phyloP scores from a whole-genome alignment of 2,113 vertebrate genomes.

The Dasyprocta punctata region DNA sequence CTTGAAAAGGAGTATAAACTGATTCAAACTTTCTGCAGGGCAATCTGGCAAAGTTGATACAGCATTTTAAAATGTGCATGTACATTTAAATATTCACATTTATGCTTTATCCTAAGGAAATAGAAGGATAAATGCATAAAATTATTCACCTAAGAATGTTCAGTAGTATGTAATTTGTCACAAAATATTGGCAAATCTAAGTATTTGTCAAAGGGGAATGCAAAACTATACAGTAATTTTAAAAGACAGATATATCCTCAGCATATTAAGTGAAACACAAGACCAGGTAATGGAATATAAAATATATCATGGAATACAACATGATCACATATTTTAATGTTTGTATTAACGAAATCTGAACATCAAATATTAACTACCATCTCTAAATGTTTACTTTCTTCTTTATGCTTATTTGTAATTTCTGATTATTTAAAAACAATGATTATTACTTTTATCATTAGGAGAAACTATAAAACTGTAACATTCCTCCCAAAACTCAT shows the following conservation, averaged over 20 bases:
- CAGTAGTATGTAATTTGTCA: neutral
- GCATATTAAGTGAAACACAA: constrained; percentile 1
- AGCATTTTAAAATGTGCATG: constrained; percentile 46
- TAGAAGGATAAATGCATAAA: constrained; percentile 21
- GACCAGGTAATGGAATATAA: neutral
- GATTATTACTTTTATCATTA: neutral
- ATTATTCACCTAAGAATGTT: neutral
- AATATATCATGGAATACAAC: neutral
- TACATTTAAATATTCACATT: constrained; percentile 25
- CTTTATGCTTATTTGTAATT: constrained; percentile 6
- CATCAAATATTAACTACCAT: neutral
- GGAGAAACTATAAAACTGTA: constrained; percentile 8
- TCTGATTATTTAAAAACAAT: constrained; percentile 51
- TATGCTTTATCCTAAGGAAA: constrained; percentile 53
- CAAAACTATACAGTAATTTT: constrained; percentile 20
- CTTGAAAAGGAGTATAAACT: constrained; percentile 40
- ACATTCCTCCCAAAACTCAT: neutral
- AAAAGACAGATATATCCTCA: constrained; percentile 11
- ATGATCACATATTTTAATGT: neutral
- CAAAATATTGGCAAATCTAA: neutral
- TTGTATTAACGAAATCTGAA: neutral
- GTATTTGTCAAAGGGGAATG: constrained; percentile 29
- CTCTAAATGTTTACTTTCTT: constrained; percentile 45
- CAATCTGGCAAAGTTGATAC: constrained; percentile 56
- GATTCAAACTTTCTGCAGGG: constrained; percentile 53